Conservation (phyloP, 2,797 vertebrate genomes). For the Masticophis lateralis region DNA sequence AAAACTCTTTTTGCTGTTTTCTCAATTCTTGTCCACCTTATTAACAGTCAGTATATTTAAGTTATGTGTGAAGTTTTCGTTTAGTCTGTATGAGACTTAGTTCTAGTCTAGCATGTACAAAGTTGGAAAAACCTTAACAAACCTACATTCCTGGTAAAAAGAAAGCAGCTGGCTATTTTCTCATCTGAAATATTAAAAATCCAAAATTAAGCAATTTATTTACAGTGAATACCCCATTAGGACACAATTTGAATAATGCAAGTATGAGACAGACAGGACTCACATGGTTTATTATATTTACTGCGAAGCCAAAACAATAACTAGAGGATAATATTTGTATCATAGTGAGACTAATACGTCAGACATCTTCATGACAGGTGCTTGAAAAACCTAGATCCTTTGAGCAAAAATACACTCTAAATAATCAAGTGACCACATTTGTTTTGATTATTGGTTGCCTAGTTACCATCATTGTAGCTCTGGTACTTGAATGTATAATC, state of each 20-base stretch:
- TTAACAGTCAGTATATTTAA: not conserved
- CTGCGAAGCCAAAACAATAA: conserved; percentile 32
- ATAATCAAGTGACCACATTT: conserved; percentile 61
- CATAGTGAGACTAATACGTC: conserved; percentile 55
- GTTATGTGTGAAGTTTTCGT: not conserved
- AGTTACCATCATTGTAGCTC: conserved; percentile 50
- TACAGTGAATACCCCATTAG: not conserved
- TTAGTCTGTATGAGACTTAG: not conserved
- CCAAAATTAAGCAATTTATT: not conserved
- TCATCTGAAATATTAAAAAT: conserved; percentile 4
- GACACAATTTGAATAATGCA: not conserved
- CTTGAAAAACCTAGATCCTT: conserved; percentile 38
- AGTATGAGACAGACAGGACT: conserved; percentile 30
- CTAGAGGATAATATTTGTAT: conserved; percentile 38
- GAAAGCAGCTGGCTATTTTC: not conserved
- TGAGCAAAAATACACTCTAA: conserved; percentile 61
- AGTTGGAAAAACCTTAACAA: not conserved
- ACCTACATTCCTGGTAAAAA: not conserved
- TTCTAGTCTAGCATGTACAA: not conserved
- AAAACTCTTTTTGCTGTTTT: not conserved
- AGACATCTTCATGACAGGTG: conserved; percentile 58
- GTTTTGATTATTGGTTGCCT: conserved; percentile 66
- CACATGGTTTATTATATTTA: conserved; percentile 15
- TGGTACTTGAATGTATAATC: conserved; percentile 9
- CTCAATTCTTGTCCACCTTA: not conserved